Percentiles rank a stretch among this genome's conserved stretches.
phyloP scores from a whole-genome alignment of 1,140 invertebrate genomes.

The Adelges cooleyi region DNA sequence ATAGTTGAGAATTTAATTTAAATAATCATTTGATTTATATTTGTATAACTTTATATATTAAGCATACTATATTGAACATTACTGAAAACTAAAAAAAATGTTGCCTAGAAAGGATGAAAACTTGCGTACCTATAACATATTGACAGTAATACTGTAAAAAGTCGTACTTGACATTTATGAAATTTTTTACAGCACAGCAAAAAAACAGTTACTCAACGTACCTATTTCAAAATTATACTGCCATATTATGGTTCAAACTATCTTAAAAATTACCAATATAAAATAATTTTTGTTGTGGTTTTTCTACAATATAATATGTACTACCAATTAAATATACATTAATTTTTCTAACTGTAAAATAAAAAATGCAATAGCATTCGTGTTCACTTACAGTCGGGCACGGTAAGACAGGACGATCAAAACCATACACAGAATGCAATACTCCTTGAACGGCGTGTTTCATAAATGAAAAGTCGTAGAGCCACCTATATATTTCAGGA shows the following conservation, averaged over 20 bases:
- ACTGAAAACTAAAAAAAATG: too few species aligned
- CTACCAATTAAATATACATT: neutral
- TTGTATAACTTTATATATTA: too few species aligned
- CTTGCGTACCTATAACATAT: too few species aligned
- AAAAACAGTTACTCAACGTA: too few species aligned
- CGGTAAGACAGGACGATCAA: constrained; percentile 52
- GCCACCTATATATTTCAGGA: constrained; percentile 65
- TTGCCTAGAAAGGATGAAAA: too few species aligned
- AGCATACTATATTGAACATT: too few species aligned
- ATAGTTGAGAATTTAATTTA: neutral
- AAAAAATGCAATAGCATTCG: neutral
- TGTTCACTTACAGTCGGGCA: constrained; percentile 41
- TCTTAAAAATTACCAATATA: neutral
- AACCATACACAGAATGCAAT: constrained; percentile 55
- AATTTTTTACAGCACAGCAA: too few species aligned
- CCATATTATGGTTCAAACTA: neutral
- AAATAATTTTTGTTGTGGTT: neutral
- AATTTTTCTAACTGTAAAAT: neutral
- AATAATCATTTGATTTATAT: neutral
- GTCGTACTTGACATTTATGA: too few species aligned
- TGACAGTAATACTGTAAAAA: too few species aligned
- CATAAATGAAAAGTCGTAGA: constrained; percentile 74
- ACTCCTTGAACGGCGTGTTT: constrained; percentile 65
- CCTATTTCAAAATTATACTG: too few species aligned
- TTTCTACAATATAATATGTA: neutral